These are phyloP conservation scores for Metaphire vulgaris DNA, from an alignment of 1,140 invertebrate species.

Conservation along the genomic window DNA sequence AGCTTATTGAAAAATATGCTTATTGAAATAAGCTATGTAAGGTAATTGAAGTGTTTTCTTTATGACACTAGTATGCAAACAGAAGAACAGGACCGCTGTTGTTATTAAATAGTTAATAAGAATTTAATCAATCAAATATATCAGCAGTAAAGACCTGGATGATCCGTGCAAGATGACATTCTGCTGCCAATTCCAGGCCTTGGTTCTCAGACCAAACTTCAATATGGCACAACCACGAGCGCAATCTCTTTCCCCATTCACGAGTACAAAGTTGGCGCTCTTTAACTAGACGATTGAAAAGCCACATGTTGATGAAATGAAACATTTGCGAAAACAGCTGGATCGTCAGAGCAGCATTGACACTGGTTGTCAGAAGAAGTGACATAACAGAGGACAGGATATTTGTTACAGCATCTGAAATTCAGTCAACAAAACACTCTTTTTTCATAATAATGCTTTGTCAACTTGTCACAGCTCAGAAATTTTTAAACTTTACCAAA, in stretches of 20 bases:
- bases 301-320: slow-evolving; percentile 91
- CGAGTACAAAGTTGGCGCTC: slow-evolving; percentile 56
- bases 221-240: slow-evolving; percentile 72
- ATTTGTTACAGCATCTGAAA: slow-evolving; percentile 38
- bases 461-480: no score
- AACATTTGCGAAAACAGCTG: slow-evolving; percentile 97
- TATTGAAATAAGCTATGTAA: no score
- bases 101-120: no score
- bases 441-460: no score
- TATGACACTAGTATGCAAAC: no score
- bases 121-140: no score
- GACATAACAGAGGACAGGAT: slow-evolving; percentile 78
- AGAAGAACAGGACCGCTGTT: no score
- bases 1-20: no score
- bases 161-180: slow-evolving; percentile 90
- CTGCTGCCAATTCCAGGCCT: slow-evolving; percentile 91
- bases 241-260: slow-evolving; percentile 74
- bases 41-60: no score
- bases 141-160: slow-evolving; percentile 72
- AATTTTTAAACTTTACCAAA: no score
- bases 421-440: no score
- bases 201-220: slow-evolving; percentile 94
- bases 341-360: slow-evolving; percentile 95
- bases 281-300: slow-evolving; percentile 76
- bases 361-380: slow-evolving; percentile 76